Evolutionary conservation across 2,797 vertebrate genomes (phyloP), one percentile per base, ranked within the genome.

Genomic region (Siniperca obscura): DNA sequence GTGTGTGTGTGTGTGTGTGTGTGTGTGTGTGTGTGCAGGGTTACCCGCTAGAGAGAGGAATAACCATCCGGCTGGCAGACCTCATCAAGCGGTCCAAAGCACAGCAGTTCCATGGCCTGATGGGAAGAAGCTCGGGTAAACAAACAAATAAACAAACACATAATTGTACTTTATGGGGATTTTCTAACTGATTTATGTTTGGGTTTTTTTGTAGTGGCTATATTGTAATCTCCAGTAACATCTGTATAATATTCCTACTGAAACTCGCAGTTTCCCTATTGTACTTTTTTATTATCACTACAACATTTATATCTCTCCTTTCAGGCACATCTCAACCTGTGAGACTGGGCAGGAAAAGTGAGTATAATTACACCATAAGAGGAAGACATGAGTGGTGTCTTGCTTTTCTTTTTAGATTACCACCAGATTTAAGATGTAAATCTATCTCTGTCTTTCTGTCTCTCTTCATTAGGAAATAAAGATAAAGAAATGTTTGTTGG

Each of bases 61-160:
- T 93, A 13, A 84, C 72, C 40, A 76, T 94, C 38, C 90, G 59
- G 1, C 89, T 96, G 83, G 91, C 94, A 68, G 94, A 95, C 68
- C 87, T 96, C 56, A 87, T 94, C 75, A 97, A 96, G 83, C 93
- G 92, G 22, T 95, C 95, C 74, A 95, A 94, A 91, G 67, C 90
- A 0, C 94, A 95, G 75, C 95, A 96, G 87, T 97, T 97, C 88
- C 96, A 96, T 0, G 96, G 95, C 40, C 80, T 97, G 81, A 97
- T 97, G 96, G 96, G 96, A 66, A 94, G 96, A 86, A 95, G 90
- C 74, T 86, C 88, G 11, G 94, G 94, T 95, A 89, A 88, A 76
- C 14, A 76, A 69, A 40, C 22, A 56, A 10, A 74, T 5, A 19
- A 22, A 69, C 1, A 7, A 17, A 19, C 7, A 11, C 9, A 56